Evolutionary conservation across 2,797 vertebrate species (phyloP).

Genomic region (Thripadectes ignobilis): DNA sequence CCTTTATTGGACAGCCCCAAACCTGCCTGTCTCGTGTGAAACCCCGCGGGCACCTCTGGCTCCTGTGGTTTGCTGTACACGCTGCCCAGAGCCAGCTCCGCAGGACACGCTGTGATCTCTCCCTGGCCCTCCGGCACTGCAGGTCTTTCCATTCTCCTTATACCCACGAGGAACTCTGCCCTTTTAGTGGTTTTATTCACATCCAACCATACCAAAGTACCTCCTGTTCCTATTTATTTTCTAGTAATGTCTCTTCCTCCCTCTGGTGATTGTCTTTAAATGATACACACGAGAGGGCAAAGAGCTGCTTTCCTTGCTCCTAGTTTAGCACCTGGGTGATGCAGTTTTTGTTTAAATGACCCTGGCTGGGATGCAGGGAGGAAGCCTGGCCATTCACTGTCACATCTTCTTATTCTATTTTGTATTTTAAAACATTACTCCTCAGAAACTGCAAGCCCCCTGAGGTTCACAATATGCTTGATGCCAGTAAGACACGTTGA

Average conservation of each 20-base stretch:
- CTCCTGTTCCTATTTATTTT: not conserved
- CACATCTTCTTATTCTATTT: not conserved
- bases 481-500: not conserved
- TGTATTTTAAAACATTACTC: not conserved
- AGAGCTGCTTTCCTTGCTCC: not conserved
- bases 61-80: not conserved
- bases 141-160: not conserved
- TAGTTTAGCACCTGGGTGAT: not conserved
- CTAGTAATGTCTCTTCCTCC: not conserved
- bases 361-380: not conserved
- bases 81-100: not conserved
- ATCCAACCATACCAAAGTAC: not conserved
- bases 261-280: not conserved
- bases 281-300: accelerated
- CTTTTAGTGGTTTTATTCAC: not conserved
- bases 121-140: not conserved
- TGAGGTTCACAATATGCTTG: not conserved
- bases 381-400: not conserved
- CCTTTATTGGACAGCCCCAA: not conserved
- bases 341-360: not conserved
- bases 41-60: not conserved
- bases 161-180: not conserved
- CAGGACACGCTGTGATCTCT: not conserved
- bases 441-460: not conserved
- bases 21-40: not conserved